A percentile compares a stretch with the other conserved stretches of the same genome.
Evolutionary conservation across 2,113 vertebrate genomes (phyloP).

Genomic region (Lophura nycthemera): DNA sequence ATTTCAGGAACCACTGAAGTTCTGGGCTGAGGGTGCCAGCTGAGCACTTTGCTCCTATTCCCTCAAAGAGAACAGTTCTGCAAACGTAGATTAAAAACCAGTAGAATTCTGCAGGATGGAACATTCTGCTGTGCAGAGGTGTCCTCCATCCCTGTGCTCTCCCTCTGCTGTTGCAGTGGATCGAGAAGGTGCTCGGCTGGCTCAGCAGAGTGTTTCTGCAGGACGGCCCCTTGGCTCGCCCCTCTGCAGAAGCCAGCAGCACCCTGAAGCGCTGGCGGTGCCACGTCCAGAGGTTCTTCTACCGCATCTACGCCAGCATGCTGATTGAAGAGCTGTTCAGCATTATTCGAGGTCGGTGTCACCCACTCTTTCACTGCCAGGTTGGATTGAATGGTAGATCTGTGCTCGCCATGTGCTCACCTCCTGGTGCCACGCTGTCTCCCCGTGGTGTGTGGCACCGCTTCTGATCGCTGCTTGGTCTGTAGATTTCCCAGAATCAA

Average conservation of each 20-base stretch:
- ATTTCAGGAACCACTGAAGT: not conserved
- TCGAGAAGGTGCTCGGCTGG: slow-evolving; percentile 95
- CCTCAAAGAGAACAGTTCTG: not conserved
- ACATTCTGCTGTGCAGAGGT: not conserved
- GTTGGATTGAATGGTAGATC: fast-evolving
- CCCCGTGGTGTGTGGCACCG: fast-evolving
- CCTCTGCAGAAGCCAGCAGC: slow-evolving; percentile 56
- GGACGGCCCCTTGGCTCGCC: slow-evolving; percentile 8
- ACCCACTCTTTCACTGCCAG: fast-evolving
- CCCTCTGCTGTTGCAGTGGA: slow-evolving; percentile 81
- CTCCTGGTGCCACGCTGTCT: fast-evolving
- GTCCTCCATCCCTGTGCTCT: not conserved
- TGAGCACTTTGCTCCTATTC: not conserved
- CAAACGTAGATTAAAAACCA: not conserved
- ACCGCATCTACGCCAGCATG: slow-evolving; percentile 93
- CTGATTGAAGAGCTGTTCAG: slow-evolving; percentile 97
- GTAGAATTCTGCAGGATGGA: not conserved
- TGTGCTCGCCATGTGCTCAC: not conserved
- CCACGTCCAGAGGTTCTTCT: slow-evolving; percentile 96
- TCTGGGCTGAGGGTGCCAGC: not conserved
- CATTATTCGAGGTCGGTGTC: slow-evolving; percentile 89
- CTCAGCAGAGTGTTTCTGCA: slow-evolving; percentile 91
- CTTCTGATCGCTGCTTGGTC: not conserved
- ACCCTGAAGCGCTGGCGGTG: slow-evolving; percentile 92
- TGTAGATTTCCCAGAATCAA: slow-evolving; percentile 95